These are phyloP conservation scores for Argopecten irradians DNA, from an alignment of 1,140 invertebrate species.

Conservation along the genomic window DNA sequence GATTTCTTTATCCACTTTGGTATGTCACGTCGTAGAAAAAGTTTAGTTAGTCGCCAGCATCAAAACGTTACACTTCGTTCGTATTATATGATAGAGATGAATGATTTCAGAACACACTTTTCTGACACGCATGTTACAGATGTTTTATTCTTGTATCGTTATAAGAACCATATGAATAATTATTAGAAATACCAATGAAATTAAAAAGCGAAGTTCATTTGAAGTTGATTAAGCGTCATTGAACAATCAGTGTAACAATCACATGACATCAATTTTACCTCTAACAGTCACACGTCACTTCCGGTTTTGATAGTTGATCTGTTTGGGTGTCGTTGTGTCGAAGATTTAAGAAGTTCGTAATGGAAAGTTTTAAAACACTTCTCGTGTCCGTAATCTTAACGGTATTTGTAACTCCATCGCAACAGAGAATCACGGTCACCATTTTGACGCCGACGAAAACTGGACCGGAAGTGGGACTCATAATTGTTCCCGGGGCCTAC, in stretches of 20 bases:
- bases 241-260: not conserved
- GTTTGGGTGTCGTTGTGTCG: not conserved
- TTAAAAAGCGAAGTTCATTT: too few relatives aligned
- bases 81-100: too few relatives aligned
- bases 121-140: too few relatives aligned
- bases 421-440: not conserved
- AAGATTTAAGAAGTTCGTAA: not conserved
- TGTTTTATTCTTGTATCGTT: too few relatives aligned
- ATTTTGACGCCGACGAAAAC: not conserved
- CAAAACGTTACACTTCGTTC: not conserved
- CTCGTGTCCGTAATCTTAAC: not conserved
- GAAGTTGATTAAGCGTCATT: too few relatives aligned
- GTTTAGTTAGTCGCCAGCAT: not conserved
- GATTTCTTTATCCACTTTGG: not conserved
- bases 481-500: conserved; percentile 33
- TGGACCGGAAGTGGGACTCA: conserved; percentile 18
- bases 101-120: too few relatives aligned
- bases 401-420: not conserved
- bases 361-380: not conserved
- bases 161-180: too few relatives aligned
- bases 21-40: not conserved
- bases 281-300: not conserved
- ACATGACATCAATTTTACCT: not conserved
- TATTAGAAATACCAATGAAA: too few relatives aligned
- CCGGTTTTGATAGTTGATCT: not conserved